Evolutionary conservation across 2,113 vertebrate species (phyloP).

Genomic region (Mus musculus): DNA sequence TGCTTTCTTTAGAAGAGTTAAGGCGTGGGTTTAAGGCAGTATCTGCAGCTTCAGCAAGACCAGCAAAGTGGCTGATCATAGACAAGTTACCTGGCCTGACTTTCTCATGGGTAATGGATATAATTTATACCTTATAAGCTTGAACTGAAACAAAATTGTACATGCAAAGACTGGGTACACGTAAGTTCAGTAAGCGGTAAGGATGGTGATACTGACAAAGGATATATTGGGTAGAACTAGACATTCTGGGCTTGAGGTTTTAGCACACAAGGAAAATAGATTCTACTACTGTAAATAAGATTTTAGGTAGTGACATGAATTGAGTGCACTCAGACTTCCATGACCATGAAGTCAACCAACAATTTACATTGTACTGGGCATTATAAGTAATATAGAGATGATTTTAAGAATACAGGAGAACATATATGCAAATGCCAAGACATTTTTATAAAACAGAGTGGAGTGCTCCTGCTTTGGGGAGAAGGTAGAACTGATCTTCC

Average conservation of each 20-base stretch:
- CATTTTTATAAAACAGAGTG: not conserved
- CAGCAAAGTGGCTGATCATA: not conserved
- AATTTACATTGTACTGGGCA: not conserved
- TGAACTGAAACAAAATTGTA: not conserved
- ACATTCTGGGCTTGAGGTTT: not conserved
- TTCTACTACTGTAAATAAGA: not conserved
- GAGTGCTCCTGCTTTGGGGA: not conserved
- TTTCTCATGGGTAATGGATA: not conserved
- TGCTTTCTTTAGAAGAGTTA: not conserved
- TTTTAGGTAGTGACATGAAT: not conserved
- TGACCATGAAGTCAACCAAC: not conserved
- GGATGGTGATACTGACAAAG: not conserved
- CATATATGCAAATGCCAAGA: not conserved
- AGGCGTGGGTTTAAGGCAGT: not conserved
- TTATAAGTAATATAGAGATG: not conserved
- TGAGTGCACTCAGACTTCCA: not conserved
- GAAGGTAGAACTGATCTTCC: not conserved
- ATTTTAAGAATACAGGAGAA: not conserved
- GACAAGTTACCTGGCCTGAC: slow-evolving; percentile 2
- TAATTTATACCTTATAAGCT: not conserved
- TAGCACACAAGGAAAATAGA: not conserved
- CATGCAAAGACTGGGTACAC: not conserved
- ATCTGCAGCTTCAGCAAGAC: not conserved
- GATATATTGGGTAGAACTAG: not conserved
- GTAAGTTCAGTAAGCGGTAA: not conserved